These are phyloP conservation scores for Antechinus flavipes DNA, from an alignment of 2,113 vertebrate genomes.

Conservation along the genomic window DNA sequence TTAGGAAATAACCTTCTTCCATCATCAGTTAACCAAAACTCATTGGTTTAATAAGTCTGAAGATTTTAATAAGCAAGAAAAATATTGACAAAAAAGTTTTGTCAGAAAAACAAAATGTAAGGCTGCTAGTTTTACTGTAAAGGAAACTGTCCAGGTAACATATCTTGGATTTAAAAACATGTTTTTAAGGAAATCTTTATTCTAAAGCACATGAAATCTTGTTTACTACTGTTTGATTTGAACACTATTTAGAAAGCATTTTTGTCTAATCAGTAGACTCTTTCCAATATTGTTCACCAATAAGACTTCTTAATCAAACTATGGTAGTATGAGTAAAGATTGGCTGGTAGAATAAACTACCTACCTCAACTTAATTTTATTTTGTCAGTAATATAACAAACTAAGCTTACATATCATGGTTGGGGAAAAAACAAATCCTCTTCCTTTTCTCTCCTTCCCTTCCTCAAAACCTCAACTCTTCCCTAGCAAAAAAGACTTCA, in stretches of 20 bases:
- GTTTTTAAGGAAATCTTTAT: constrained; percentile 68
- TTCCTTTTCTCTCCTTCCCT: neutral
- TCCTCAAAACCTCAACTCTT: neutral
- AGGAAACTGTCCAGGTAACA: constrained; percentile 58
- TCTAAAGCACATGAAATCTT: constrained; percentile 78
- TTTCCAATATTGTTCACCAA: constrained; percentile 72
- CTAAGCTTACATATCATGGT: neutral
- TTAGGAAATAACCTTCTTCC: constrained; percentile 55
- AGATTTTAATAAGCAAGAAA: constrained; percentile 57
- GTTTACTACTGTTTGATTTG: constrained; percentile 77
- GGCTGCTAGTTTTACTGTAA: constrained; percentile 46
- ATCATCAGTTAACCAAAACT: constrained; percentile 35
- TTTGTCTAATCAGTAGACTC: constrained; percentile 56
- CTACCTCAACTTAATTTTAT: constrained; percentile 86
- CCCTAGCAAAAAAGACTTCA: constrained; percentile 50
- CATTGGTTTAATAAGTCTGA: constrained; percentile 24
- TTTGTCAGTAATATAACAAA: constrained; percentile 62
- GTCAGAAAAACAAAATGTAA: constrained; percentile 45
- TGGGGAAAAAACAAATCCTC: neutral
- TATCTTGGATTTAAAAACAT: constrained; percentile 76
- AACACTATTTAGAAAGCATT: constrained; percentile 65
- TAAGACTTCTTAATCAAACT: constrained; percentile 77
- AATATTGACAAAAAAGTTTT: constrained; percentile 56
- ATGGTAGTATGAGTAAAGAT: constrained; percentile 67
- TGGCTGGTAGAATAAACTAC: constrained; percentile 85